phyloP scores from a whole-genome alignment of 1,140 invertebrate genomes.

The Halotydeus destructor region DNA sequence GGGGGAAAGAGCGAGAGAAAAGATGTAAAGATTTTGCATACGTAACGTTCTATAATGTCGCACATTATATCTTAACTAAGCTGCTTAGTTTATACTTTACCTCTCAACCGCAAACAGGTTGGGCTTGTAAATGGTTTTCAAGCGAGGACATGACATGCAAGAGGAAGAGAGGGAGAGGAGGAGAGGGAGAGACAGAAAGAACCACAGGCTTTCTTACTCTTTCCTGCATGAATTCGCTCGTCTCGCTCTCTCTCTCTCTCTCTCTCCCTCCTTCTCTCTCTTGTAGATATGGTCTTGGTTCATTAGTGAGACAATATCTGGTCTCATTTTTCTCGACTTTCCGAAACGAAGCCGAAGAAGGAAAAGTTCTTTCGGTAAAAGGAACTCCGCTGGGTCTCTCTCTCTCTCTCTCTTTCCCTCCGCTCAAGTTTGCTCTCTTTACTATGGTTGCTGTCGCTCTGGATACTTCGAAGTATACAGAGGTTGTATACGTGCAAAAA shows the following conservation, averaged over 20 bases:
- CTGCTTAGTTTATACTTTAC: no score
- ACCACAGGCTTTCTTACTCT: background rate
- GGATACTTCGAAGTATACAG: background rate
- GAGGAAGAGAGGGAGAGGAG: background rate
- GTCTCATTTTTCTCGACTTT: no score
- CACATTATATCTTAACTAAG: background rate
- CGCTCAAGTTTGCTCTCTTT: background rate
- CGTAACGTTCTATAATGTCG: background rate
- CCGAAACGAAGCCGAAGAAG: no score
- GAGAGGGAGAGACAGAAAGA: background rate
- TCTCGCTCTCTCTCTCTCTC: background rate
- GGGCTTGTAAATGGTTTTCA: background rate
- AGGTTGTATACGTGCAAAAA: no score
- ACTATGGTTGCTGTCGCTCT: background rate
- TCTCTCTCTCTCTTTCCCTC: background rate
- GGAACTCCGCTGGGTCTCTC: background rate
- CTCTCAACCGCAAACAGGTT: no score
- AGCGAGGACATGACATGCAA: background rate
- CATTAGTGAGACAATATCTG: no score
- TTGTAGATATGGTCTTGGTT: background rate
- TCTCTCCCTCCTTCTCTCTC: slow-evolving; percentile 1
- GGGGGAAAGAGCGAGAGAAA: no score
- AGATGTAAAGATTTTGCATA: no score
- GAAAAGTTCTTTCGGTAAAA: no score
- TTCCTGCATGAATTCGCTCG: background rate